These are phyloP conservation scores for Benitochromis conjunctus DNA, from an alignment of 2,113 vertebrate genomes.

Conservation along the genomic window DNA sequence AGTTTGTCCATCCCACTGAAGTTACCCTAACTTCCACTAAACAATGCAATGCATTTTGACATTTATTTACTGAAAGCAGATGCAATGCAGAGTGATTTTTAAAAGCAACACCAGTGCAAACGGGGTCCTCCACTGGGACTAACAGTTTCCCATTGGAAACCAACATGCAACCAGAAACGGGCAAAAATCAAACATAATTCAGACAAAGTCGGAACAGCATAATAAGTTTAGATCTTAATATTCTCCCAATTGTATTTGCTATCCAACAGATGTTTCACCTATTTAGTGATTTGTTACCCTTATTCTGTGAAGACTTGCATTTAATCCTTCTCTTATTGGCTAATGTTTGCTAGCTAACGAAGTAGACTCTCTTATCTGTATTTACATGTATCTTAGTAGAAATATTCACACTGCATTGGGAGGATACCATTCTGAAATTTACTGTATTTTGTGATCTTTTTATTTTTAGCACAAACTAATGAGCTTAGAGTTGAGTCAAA, in stretches of 20 bases:
- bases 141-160: background rate
- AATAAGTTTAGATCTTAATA: background rate
- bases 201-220: background rate
- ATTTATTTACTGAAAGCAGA: background rate
- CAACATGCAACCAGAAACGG: background rate
- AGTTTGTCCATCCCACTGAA: background rate
- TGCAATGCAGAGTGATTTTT: background rate
- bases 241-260: background rate
- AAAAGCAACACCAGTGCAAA: background rate
- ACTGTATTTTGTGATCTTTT: background rate
- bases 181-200: background rate
- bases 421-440: background rate
- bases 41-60: background rate
- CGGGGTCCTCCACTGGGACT: background rate
- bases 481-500: background rate
- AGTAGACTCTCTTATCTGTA: background rate
- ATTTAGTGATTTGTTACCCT: background rate
- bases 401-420: background rate
- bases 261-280: background rate
- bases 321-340: background rate
- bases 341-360: background rate
- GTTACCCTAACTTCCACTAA: background rate
- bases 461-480: background rate
- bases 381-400: background rate
- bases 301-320: background rate